Evolutionary conservation across 92 coral and sea anemone genomes (phyloP), one percentile per base, ranked within the genome.

Genomic region (Palythoa caribaeorum): DNA sequence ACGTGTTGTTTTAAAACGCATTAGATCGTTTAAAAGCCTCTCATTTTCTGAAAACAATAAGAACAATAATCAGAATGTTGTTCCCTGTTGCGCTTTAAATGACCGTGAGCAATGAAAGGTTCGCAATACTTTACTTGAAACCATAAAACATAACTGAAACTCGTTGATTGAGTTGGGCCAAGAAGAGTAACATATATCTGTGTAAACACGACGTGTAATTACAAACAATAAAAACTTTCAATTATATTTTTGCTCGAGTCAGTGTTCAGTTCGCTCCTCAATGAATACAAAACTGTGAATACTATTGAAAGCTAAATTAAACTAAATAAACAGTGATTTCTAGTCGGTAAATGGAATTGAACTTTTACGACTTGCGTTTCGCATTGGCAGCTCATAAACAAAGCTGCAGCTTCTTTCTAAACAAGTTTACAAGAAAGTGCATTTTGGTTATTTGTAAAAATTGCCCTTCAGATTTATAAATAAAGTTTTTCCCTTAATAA

Each of bases 1-100:
- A 81, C 86, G 86, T 81, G 86, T 65, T 65, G 60, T 68, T 71
- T 66, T 81, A 81, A 57, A 80, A 81, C 16, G 38, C 86, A 81
- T 81, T 12, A 47, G 74, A 28, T 81, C 62, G 86, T 81, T 81
- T 81, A 81, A 81, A 81, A 74, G 15, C 54, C 76, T 36, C 86
- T 19, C 48, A 40, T 38, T 65, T 81, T 81, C 60, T 66, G 11
- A 12, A 48, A 69, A 81, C 73, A 79, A 39, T 76, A 39, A 21
- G 55, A 48, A 81, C 76, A 66, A 65, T 47, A 8, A n/a, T 10
- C 1, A 2, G 62, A 81, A 13, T 65, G 62, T 15, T 81, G 75
- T 44, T 44, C 9, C 65, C 44, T 20, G 40, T 53, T 47, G 76
- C 14, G 86, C 19, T 50, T 20, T 79, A 7, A 68, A 20, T 69